Percentiles rank a stretch among this genome's conserved stretches.
phyloP scores from a whole-genome alignment of 2,113 vertebrate species.

The Dipodomys stephensi region DNA sequence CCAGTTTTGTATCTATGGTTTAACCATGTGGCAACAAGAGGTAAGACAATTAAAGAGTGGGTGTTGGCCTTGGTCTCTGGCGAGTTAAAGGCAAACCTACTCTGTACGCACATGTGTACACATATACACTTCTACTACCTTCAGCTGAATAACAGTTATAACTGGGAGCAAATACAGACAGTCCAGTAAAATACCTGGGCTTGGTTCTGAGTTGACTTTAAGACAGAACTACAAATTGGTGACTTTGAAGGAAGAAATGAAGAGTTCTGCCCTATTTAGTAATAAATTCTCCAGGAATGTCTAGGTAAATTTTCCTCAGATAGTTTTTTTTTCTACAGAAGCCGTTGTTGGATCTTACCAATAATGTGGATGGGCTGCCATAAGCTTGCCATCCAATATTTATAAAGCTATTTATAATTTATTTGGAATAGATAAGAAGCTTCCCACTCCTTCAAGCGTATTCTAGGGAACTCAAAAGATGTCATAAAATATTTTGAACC shows the following conservation, averaged over 20 bases:
- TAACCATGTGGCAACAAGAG: neutral
- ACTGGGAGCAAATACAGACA: neutral
- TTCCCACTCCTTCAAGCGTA: neutral
- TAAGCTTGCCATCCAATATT: conserved; percentile 74
- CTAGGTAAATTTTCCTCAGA: conserved; percentile 72
- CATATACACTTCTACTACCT: neutral
- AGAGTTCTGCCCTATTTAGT: conserved; percentile 62
- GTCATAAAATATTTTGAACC: conserved; percentile 43
- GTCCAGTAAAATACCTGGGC: neutral
- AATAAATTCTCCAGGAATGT: conserved; percentile 68
- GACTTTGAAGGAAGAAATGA: conserved; percentile 28
- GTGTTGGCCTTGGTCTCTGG: neutral
- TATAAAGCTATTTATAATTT: conserved; percentile 61
- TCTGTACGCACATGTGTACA: too few relatives aligned
- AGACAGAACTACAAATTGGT: conserved; percentile 41
- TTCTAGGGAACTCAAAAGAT: conserved; percentile 53
- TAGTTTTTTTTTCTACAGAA: conserved; percentile 77
- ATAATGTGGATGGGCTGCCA: conserved; percentile 52
- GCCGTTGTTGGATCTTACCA: conserved; percentile 65
- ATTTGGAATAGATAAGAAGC: conserved; percentile 10
- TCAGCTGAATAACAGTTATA: neutral
- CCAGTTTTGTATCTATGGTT: neutral
- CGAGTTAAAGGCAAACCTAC: neutral
- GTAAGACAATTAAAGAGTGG: neutral
- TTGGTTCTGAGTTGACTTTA: conserved; percentile 41